These are phyloP conservation scores for Danio tinwini DNA, from an alignment of 2,797 vertebrate genomes.

Conservation along the genomic window DNA sequence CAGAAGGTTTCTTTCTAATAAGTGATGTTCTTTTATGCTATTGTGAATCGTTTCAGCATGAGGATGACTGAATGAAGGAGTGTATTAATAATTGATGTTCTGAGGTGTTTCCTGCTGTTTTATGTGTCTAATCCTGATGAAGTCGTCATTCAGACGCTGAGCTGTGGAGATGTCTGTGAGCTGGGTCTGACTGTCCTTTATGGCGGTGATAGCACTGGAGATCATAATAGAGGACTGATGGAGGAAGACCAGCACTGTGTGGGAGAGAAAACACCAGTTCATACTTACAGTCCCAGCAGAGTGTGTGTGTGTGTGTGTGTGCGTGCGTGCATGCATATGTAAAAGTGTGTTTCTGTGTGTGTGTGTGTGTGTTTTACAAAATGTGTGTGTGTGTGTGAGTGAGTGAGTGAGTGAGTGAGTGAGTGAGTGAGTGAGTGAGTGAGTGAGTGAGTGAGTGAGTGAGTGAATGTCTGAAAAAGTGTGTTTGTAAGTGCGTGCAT, in stretches of 20 bases:
- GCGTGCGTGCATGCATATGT: too few relatives aligned
- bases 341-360: background rate
- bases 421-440: too few relatives aligned
- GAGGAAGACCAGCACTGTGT: conserved; percentile 38
- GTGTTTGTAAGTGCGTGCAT: too few relatives aligned
- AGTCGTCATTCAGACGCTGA: conserved; percentile 1
- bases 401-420: too few relatives aligned
- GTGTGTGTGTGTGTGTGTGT: background rate
- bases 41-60: background rate
- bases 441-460: too few relatives aligned
- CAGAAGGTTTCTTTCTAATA: conserved; percentile 12
- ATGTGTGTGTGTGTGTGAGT: too few relatives aligned
- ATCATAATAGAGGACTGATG: background rate
- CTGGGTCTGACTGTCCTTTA: background rate
- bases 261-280: conserved; percentile 56
- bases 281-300: conserved; percentile 67
- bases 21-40: background rate
- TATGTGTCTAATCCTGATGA: background rate
- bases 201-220: background rate
- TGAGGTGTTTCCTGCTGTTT: background rate
- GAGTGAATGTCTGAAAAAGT: too few relatives aligned
- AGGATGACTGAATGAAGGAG: background rate
- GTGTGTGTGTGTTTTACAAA: too few relatives aligned
- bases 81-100: background rate
- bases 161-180: background rate